Base-by-base conservation (phyloP, 2,888 invertebrate species). In the Epinotia nisella region DNA sequence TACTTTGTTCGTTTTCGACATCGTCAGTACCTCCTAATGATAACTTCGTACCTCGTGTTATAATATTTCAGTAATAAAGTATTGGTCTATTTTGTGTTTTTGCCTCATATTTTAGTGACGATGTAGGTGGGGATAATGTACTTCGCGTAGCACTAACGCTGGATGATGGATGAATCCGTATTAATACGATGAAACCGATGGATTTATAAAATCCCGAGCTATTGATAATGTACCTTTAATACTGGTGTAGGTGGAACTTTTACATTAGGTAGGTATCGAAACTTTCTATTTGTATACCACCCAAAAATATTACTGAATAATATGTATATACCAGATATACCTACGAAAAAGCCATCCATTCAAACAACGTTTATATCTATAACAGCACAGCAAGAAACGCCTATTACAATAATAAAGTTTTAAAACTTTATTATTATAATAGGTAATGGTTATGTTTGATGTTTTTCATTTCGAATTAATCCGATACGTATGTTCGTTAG, bases 101-200 rank as follows among this genome's bases (percentile, higher is more conserved):
- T 65, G 19, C 19, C 39, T 35, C 39, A 15, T 41, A 41, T 56
- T 21, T 41, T 21, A 55, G 66, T 66, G 55, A 55, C 65, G 41
- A 41, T 41, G 2, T 66, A 56, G 41, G 55, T 15, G 41, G 66
- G n/a, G 41, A 41, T 66, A 41, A 55, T n/a, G 15, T 58, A n/a
- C 55, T 56, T 65, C 55, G 35, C 35, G 24, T 41, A 56, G 39
- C 39, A 21, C 21, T 66, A 21, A 66, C 41, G 41, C 39, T 21
- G 66, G n/a, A 56, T 66, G 66, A 66, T 66, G 41, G 55, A 66
- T 56, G 66, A 41, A n/a, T 55, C 41, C 41, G n/a, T 41, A 21
- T 55, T 66, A 65, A 53, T 55, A 66, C 41, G 19, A 39, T 19
- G 65, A 41, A 66, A 55, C 35, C 15, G 24, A 24, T 53, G 55